Conservation (phyloP, 2,797 vertebrate species). For the Poeciliopsis turneri region DNA sequence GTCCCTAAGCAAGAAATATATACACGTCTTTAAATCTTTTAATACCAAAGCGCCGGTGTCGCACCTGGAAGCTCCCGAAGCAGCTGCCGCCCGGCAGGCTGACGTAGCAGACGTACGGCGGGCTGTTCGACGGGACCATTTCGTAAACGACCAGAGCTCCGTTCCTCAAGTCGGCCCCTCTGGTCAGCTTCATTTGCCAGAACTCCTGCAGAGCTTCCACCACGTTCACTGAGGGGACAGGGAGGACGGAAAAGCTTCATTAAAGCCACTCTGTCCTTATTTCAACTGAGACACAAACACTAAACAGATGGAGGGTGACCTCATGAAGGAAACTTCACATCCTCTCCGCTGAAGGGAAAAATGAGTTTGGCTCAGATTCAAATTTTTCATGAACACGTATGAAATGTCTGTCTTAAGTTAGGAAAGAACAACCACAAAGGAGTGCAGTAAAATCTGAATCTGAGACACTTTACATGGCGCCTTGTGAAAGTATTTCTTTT, state of each 20-base stretch:
- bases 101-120: constrained; percentile 96
- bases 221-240: constrained; percentile 87
- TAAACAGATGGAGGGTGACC: no score
- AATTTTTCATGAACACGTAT: not conserved
- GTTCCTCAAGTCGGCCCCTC: constrained; percentile 93
- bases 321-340: not conserved
- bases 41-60: constrained; percentile 1
- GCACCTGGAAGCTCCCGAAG: constrained; percentile 98
- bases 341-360: not conserved
- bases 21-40: not conserved
- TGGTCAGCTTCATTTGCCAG: constrained; percentile 98
- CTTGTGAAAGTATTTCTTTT: not conserved
- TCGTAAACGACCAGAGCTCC: constrained; percentile 97
- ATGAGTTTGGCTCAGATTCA: not conserved
- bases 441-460: not conserved
- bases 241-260: not conserved
- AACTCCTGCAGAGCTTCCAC: constrained; percentile 98
- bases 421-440: not conserved
- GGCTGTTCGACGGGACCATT: constrained; percentile 95
- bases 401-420: not conserved
- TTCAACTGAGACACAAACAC: not conserved
- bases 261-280: not conserved
- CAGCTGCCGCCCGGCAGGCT: constrained; percentile 96
- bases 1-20: not conserved
- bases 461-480: not conserved